Evolutionary conservation across 2,888 invertebrate species (phyloP), one percentile per base, ranked within the genome.

Genomic region (Eristalis intricaria): DNA sequence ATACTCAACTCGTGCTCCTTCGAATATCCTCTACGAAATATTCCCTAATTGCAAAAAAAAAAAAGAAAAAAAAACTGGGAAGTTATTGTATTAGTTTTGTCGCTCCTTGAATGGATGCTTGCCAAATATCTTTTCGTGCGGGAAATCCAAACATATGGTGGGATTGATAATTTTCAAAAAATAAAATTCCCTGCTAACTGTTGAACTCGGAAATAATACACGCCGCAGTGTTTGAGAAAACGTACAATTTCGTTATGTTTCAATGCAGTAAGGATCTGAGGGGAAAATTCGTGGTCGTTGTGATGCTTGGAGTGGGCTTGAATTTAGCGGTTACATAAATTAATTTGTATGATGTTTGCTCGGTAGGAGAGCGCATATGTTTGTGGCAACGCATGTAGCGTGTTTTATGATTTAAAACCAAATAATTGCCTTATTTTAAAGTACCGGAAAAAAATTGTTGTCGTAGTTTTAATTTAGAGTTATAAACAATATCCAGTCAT

Each of bases 1-100:
- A 66, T 79, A 75, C 26, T 85, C 66, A 79, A 77, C 79, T 65
- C 69, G 65, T 64, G 65, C 75, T 71, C 64, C n/a, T 70, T 19
- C 40, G 77, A 77, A 73, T 71, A 56, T 80, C 65, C 29, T 43
- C 68, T 50, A 69, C 4, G 38, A 64, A 66, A 23, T 26, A 32
- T 66, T 73, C 66, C 35, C 43, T 26, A 65, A 71, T 40, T 50
- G 19, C 19, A 19, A 50, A 26, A 26, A 3, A 10, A 26, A 50
- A 13, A 26, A 3, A 10, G 13, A 60, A 15, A n/a, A 29, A n/a
- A 77, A 77, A 64, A 74, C 68, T 50, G 76, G 81, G 71, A 60
- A 70, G 23, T 73, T 71, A 40, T 73, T 32, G 13, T 66, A 50
- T 50, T 50, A 50, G 11, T 23, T 43, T 4, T n/a, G 38, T 69